Conservation (phyloP, 2,888 invertebrate species). For the Terebella lapidaria region DNA sequence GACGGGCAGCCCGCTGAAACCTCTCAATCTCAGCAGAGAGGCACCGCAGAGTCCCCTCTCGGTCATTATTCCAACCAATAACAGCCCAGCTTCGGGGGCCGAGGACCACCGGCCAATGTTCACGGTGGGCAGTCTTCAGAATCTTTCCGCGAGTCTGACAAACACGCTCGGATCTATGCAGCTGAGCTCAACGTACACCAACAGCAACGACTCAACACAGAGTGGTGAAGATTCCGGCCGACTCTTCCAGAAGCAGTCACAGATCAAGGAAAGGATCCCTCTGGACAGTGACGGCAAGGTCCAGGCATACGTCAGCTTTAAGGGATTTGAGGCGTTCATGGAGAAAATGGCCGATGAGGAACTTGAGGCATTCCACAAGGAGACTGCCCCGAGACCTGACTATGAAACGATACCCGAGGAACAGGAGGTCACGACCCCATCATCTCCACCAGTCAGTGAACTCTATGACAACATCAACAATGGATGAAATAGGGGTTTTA, state of each 20-base stretch:
- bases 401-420: conserved; percentile 47
- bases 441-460: not conserved
- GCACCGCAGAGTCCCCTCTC: conserved; percentile 10
- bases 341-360: conserved; percentile 41
- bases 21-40: not conserved
- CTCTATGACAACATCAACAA: no score
- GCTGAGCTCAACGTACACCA: conserved; percentile 31
- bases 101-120: conserved; percentile 3
- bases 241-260: conserved; percentile 13
- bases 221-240: conserved; percentile 37
- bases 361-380: conserved; percentile 35
- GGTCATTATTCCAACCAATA: conserved; percentile 18
- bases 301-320: conserved; percentile 78
- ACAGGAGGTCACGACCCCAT: not conserved
- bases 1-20: conserved; percentile 3
- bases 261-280: conserved; percentile 44
- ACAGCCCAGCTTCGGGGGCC: not conserved
- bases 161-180: conserved; percentile 23
- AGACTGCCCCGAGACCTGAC: conserved; percentile 39
- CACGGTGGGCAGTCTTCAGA: conserved; percentile 5
- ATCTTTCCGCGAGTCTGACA: conserved; percentile 1
- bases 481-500: no score
- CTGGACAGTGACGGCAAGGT: conserved; percentile 68
- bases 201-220: conserved; percentile 39
- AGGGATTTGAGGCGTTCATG: conserved; percentile 59